Evolutionary conservation across 2,797 vertebrate genomes (phyloP), one percentile per base, ranked within the genome.

Genomic region (Acanthurus tractus): DNA sequence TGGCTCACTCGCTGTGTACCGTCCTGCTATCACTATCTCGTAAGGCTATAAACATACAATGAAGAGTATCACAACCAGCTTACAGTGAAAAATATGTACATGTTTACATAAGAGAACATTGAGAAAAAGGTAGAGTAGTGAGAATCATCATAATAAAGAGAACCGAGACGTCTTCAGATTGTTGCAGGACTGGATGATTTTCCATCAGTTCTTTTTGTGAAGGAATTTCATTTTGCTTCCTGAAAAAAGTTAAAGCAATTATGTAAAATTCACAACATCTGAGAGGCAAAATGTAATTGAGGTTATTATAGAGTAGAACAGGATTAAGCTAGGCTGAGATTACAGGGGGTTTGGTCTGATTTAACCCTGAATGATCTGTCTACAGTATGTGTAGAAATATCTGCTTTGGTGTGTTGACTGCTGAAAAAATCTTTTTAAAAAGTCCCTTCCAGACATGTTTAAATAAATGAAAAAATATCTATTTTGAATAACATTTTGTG

Each of bases 171-270:
- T 87, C 58, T 76, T 82, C 82, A 58, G 66, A 69, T 84, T 77
- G 69, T 63, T 62, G 59, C 18, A 1, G 4, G 53, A 81, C 64
- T 53, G 74, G 70, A 67, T 12, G 63, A 46, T 56, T 38, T 79
- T 56, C 75, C 69, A 68, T 96, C 93, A 99, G 93, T 96, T 99
- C 96, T 99, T 99, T 96, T 99, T 99, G 94, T 99, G 98, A 78
- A 99, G 98, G 88, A 99, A 99, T 93, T 97, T 99, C 97, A 99
- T 99, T 96, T 99, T 99, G 93, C 96, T 99, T 88, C 98, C 98
- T 99, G 85, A 38, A 93, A 91, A 87, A 0, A 87, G 64, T 4
- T 6, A 70, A 79, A 76, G 86, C 17, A 82, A 29, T 40, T 0
- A n/a, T 54, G 38, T 36, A 34, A 58, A 67, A 68, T 4, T 4